A percentile compares a stretch with the other conserved stretches of the same genome.
Conservation (phyloP, 2,113 vertebrate genomes). For the Phalacrocorax carbo region DNA sequence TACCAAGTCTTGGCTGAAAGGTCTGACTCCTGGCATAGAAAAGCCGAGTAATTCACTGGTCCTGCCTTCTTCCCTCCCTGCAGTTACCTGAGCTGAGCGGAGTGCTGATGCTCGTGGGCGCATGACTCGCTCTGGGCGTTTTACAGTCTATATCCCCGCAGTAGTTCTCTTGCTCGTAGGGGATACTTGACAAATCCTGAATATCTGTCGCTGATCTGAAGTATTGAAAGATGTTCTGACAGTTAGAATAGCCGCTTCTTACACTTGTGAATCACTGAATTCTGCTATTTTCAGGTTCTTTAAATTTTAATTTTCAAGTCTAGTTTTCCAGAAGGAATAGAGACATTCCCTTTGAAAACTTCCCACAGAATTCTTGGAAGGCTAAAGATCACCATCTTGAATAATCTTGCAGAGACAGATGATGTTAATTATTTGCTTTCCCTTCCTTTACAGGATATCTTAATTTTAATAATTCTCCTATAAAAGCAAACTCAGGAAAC, state of each 20-base stretch:
- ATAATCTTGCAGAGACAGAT: neutral
- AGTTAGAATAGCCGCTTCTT: neutral
- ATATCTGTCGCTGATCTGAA: constrained; percentile 73
- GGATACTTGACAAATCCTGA: constrained; percentile 78
- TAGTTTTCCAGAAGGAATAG: neutral
- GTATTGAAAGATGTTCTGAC: constrained; percentile 25
- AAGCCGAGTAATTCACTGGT: neutral
- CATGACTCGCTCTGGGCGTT: constrained; percentile 35
- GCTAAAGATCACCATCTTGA: neutral
- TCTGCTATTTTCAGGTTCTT: neutral
- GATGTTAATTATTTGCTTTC: neutral
- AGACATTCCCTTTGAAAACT: neutral
- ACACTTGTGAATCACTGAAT: neutral
- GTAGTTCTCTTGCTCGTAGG: constrained; percentile 42
- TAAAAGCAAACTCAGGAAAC: neutral
- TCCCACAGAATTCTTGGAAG: neutral
- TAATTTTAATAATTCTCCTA: neutral
- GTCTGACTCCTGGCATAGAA: neutral
- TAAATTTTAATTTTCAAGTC: neutral
- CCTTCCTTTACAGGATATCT: neutral
- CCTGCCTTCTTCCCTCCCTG: neutral
- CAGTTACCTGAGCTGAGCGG: constrained; percentile 70
- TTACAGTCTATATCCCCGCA: neutral
- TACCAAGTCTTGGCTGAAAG: neutral
- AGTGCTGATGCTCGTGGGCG: constrained; percentile 71